Base-by-base conservation (phyloP, 2,888 invertebrate species). In the Eupithecia tripunctaria region DNA sequence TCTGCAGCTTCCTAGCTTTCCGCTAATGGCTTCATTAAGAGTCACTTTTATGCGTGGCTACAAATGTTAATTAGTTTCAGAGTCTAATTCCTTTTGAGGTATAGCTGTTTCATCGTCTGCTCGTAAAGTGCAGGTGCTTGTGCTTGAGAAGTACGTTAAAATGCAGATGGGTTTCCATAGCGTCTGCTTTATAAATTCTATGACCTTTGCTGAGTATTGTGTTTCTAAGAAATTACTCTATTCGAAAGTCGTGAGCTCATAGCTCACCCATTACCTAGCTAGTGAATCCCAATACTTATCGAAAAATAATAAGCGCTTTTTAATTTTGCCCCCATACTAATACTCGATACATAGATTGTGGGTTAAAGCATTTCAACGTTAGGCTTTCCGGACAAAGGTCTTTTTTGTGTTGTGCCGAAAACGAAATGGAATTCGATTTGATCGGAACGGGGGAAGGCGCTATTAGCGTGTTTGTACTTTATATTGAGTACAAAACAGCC, bases 1-100 rank as follows among this genome's bases (percentile, higher is more conserved):
- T 72, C 74, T 80, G 72, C 38, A 81, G 81, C 82, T 87, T 82
- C 56, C 83, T 77, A 79, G 76, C 79, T 88, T 88, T 89, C 88
- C 83, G 85, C 85, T 88, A 90, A 91, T 89, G 87, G 88, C 87
- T 90, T 91, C 89, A 90, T 89, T 88, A 88, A 84, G 84, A 87
- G 84, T 84, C 84, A 84, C 85, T 80, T 80, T 82, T 83, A 87
- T 89, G 88, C 88, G 88, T 89, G 86, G 86, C 87, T 87, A 82
- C 84, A 86, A 87, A 84, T 81, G 81, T 78, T 83, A 84, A 86
- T 85, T 82, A 81, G 79, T 84, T 85, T 82, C 79, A 83, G 80
- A 71, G 79, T 77, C 72, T 79, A 76, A 79, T 76, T 79, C 74
- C 67, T 79, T 65, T 60, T 56, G 62, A 70, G 56, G 38, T 73